Evolutionary conservation across 2,113 vertebrate species (phyloP), one percentile per base, ranked within the genome.

Genomic region (Hippocampus comes): DNA sequence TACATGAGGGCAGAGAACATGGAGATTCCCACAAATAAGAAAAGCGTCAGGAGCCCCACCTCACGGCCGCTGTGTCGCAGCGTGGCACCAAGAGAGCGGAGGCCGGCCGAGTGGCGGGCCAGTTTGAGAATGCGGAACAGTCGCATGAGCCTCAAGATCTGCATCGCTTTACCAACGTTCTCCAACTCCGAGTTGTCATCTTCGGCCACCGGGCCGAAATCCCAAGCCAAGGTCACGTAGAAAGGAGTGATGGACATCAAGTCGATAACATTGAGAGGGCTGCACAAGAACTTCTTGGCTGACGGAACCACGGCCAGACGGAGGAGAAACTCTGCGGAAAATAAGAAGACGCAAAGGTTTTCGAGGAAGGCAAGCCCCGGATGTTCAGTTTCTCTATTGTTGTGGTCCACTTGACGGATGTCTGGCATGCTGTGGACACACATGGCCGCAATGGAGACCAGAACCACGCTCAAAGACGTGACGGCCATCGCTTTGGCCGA

Each of bases 81-180:
- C 0, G 97, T 98, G 68, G 95, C 95, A 0, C 97, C 96, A 0
- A 99, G 92, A 6, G 96, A 97, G 3, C 96, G 92, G 3, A 99
- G 93, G n/a, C 96, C 97, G 0, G 94, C 93, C 0, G 97, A 99
- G 78, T 99, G 97, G 34, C 97, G 93, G 2, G 95, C 97, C 64
- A 99, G 92, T 78, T 99, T 99, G 53, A 99, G 90, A 72, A 98
- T 96, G n/a, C 96, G 95, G 84, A 99, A 98, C 80, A 98, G 95
- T 60, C 96, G 91, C 95, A 97, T 97, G 9, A 98, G 81, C 71
- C 96, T 81, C 51, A 98, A 89, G 73, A 98, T 95, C 90, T 99
- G 97, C 73, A 97, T 95, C 79, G 97, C 97, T 80, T 96, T 99
- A 41, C 95, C 97, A 75, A 99, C 93, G n/a, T 99, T 98, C 86